Evolutionary conservation across 1,140 invertebrate genomes (phyloP), one percentile per base, ranked within the genome.

Genomic region (Alviniconcha marisindica): DNA sequence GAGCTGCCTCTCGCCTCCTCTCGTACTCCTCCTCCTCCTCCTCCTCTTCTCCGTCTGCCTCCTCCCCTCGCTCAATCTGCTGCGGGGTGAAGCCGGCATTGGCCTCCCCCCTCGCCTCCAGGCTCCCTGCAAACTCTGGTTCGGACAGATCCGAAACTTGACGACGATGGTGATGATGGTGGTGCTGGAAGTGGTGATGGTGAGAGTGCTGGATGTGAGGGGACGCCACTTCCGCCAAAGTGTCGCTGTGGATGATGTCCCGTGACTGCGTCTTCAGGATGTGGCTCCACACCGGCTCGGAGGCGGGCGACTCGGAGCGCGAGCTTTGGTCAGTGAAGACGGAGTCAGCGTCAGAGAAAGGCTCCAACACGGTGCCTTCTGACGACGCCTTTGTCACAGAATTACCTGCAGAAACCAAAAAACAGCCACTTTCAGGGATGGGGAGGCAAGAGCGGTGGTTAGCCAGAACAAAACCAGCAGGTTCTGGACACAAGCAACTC

Each of bases 181-280:
- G 74, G 69, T 82, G 66, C 3, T 66, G 60, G 51, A 56, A n/a
- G 54, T 69, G 51, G 15, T 81, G 60, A 51, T 73, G 66, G 31
- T 80, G 48, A 44, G 42, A 40, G 38, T 73, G 60, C 24, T 79
- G 74, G 73, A 86, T 74, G 31, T 84, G 84, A 21, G 88, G 80
- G 78, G 85, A 83, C 24, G 87, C 77, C 66, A 89, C 78, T 77
- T 90, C 89, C 10, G 86, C 88, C 79, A 91, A 77, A 7, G 89
- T 92, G 84, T 91, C 89, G 85, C 90, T 90, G 80, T 92, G 90
- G 40, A 92, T 90, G 54, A 92, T 88, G 83, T 91, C 89, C 24
- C 89, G 80, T 24, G 89, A 84, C 54, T 87, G 83, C n/a, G 86
- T 83, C 36, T 87, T 83, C 38, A 87, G 84, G 14, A 83, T 77